A percentile compares a stretch with the other conserved stretches of the same genome.
These are phyloP conservation scores for Pangasius macronema DNA, from an alignment of 2,797 vertebrate species.

Conservation along the genomic window DNA sequence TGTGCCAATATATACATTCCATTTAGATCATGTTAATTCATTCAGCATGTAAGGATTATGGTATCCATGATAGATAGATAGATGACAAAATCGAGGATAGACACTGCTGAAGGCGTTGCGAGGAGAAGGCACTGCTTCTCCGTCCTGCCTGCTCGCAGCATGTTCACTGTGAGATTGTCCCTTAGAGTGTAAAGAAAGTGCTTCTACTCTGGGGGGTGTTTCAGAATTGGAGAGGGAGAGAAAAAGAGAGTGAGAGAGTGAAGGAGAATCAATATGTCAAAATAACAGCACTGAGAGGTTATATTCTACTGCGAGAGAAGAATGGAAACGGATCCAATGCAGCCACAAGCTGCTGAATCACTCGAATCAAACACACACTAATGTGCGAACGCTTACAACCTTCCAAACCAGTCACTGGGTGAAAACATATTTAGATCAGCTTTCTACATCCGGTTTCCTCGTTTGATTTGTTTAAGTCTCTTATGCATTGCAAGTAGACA, in stretches of 20 bases:
- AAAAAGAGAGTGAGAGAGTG: conserved; percentile 1
- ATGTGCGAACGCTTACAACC: not conserved
- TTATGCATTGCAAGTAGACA: not conserved
- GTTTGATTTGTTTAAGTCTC: no score
- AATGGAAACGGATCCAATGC: conserved; percentile 37
- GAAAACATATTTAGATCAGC: not conserved
- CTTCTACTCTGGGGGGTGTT: conserved; percentile 46
- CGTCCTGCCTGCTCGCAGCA: conserved; percentile 22
- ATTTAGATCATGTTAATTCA: not conserved
- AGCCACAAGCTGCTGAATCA: conserved; percentile 26
- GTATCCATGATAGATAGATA: not conserved
- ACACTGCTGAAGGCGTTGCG: no score
- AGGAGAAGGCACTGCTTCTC: not conserved
- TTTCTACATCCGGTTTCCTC: not conserved
- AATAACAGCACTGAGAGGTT: conserved; percentile 39
- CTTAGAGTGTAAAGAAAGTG: conserved; percentile 22
- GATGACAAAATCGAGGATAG: not conserved
- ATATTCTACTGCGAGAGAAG: conserved; percentile 45
- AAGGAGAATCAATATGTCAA: conserved; percentile 48
- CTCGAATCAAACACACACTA: conserved; percentile 28
- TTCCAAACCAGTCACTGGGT: not conserved
- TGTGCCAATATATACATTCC: not conserved
- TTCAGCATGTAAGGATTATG: no score
- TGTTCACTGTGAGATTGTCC: conserved; percentile 16
- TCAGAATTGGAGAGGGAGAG: conserved; percentile 46